phyloP scores from a whole-genome alignment of 2,888 invertebrate species.

The Pristionchus japonicus region DNA sequence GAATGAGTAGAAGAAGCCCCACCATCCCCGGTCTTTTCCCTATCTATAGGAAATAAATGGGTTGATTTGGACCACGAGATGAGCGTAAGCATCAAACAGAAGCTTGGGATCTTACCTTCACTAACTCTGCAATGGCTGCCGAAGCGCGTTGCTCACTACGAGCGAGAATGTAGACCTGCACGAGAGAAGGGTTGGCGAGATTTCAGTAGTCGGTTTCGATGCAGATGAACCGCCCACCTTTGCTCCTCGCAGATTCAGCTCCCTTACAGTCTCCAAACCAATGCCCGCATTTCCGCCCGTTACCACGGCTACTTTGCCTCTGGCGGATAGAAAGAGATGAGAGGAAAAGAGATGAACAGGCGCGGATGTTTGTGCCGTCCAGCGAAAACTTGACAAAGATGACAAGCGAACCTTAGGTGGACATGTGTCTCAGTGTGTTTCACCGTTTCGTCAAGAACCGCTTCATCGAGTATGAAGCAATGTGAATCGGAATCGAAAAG shows the following conservation, averaged over 20 bases:
- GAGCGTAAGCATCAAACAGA: too few species aligned
- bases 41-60: too few species aligned
- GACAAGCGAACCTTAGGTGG: background rate
- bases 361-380: background rate
- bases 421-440: too few species aligned
- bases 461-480: too few species aligned
- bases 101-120: conserved; percentile 50
- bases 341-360: background rate
- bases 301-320: conserved; percentile 82
- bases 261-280: conserved; percentile 78
- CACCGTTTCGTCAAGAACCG: too few species aligned
- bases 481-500: too few species aligned
- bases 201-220: too few species aligned
- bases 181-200: background rate
- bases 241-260: conserved; percentile 68
- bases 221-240: conserved; percentile 59
- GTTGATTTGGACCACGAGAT: too few species aligned
- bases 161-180: conserved; percentile 73
- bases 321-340: conserved; percentile 57
- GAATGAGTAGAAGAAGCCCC: too few species aligned
- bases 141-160: conserved; percentile 64
- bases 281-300: conserved; percentile 79
- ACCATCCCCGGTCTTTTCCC: too few species aligned
- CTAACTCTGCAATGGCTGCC: conserved; percentile 61
- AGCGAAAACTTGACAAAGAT: background rate